phyloP scores from a whole-genome alignment of 2,888 invertebrate genomes.

The Spilarctia lutea region DNA sequence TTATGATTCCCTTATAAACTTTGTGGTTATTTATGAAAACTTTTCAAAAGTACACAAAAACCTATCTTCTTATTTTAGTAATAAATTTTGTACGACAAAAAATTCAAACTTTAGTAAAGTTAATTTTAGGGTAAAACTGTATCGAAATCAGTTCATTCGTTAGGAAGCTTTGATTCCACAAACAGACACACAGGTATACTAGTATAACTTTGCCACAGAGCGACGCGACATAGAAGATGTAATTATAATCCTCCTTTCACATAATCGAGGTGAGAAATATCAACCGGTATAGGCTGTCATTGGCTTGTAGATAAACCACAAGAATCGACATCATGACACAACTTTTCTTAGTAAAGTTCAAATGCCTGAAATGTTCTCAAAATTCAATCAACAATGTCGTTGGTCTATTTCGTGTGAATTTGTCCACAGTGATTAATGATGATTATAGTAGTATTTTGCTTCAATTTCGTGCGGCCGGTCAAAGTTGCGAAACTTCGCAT shows the following conservation, averaged over 20 bases:
- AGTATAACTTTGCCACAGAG: background rate
- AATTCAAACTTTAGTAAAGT: too few relatives aligned
- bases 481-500: slow-evolving; percentile 33
- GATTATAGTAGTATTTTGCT: slow-evolving; percentile 43
- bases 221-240: background rate
- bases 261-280: background rate
- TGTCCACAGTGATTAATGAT: slow-evolving; percentile 45
- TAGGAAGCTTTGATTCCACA: background rate
- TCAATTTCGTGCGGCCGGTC: slow-evolving; percentile 36
- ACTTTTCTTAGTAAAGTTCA: slow-evolving; percentile 3
- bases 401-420: slow-evolving; percentile 34
- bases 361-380: slow-evolving; percentile 16
- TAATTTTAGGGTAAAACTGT: background rate
- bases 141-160: background rate
- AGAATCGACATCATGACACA: background rate
- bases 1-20: too few relatives aligned
- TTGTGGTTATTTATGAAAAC: too few relatives aligned
- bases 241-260: background rate
- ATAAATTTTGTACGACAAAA: too few relatives aligned
- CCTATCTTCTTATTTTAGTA: too few relatives aligned
- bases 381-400: slow-evolving; percentile 25
- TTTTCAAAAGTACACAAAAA: too few relatives aligned
- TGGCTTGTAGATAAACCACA: background rate
- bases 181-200: too few relatives aligned
- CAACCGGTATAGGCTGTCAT: background rate